Base-by-base conservation (phyloP, 2,797 vertebrate genomes). In the Capromys pilorides region DNA sequence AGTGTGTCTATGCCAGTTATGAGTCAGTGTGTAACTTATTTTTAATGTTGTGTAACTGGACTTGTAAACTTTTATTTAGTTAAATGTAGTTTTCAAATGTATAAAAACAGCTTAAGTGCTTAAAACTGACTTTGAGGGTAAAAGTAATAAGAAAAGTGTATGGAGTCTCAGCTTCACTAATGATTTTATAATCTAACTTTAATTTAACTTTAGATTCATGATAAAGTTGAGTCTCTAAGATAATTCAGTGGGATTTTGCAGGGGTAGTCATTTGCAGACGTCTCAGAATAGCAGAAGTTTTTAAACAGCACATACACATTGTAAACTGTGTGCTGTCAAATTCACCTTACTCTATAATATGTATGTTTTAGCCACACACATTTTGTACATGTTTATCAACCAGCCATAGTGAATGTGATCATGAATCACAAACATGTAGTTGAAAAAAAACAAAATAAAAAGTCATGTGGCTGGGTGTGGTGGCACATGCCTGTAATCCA, bases 31-130 rank as follows among this genome's bases (percentile, higher is more conserved):
- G 0, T 80, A 77, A 93, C 24, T 86, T 78, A 71, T 36, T 86
- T 92, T 90, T 88, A 91, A 86, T 45, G 31, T 67, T 81, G 16
- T 59, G 24, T 24, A 31, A 26, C 14, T 77, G 45, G 33, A 49
- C 59, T 69, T 51, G 16, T 57, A 90, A 95, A 86, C 36, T 90
- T 51, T 4, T 79, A 61, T 93, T 41, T 83, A 77, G 78, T 88
- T 59, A 92, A 86, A 86, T 79, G 36, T 9, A 54, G 66, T 57
- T 10, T 73, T 73, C 45, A 90, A 77, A 90, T 59, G 1, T 26
- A 80, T 62, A 51, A 90, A 89, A 94, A 86, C 22, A 91, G 82
- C 16, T 16, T 24, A 73, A 80, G 28, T n/a, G 28, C 24, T 45
- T 84, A 45, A 78, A 94, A 57, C 67, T 86, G 12, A 79, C 64